Base-by-base conservation (phyloP, 2,113 vertebrate species). In the Sterrhoptilus dennistouni region DNA sequence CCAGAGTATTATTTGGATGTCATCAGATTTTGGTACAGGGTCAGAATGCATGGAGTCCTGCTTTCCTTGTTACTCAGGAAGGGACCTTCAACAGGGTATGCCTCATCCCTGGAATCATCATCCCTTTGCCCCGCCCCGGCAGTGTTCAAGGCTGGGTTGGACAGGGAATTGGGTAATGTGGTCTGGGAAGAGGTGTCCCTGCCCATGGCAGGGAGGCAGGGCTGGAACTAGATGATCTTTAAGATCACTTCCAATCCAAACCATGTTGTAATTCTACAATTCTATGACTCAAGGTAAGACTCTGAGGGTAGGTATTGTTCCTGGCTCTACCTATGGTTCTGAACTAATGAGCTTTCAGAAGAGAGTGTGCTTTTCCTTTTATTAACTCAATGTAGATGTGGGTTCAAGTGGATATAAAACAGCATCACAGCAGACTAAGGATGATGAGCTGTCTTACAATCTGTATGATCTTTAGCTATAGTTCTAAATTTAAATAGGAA, bases 191-290 rank as follows among this genome's bases (percentile, higher is more conserved):
- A 45, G 11, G 19, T 16, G 44, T 52, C 12, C 28, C 38, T 60
- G 24, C 4, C 53, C 16, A 14, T 15, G 38, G 2, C 12, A 5
- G 3, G 9, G 11, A 4, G 23, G 13, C 7, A 12, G 59, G 5
- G 1, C 14, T 31, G 38, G 28, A 68, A 12, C 7, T 4, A 14
- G 13, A 6, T 15, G 28, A 18, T 15, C 6, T 35, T 45, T 53
- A 53, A 22, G 29, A 28, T 31, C 11, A 7, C 24, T 60, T 47
- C 20, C 20, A 45, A n/a, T 6, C 15, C 33, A 60, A 72, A 29
- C 6, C 6, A 12, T 11, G 28, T 28, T 17, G 33, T 59, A 36
- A 24, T 45, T 74, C 27, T 29, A 2, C 38, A 33, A 57, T 65
- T 57, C 14, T 52, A 0, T 24, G 36, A 40, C 11, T 74, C 14